These are phyloP conservation scores for Luehdorfia chinensis DNA, from an alignment of 1,140 invertebrate genomes.

Conservation along the genomic window DNA sequence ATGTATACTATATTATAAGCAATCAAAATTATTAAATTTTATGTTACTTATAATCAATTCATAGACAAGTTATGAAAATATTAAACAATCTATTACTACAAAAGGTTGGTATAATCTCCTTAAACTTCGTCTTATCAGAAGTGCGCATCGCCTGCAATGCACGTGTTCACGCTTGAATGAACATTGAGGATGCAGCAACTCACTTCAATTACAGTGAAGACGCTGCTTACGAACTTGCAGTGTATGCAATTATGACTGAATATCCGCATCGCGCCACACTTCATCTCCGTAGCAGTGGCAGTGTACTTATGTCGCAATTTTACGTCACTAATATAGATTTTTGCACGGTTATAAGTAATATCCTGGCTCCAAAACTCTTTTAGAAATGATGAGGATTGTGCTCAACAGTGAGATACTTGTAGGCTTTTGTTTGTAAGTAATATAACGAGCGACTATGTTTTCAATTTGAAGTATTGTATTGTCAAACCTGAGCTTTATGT, in stretches of 20 bases:
- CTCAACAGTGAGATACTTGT: no score
- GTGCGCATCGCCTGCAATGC: constrained; percentile 1
- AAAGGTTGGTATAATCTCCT: neutral
- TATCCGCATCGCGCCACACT: neutral
- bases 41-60: no score
- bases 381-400: no score
- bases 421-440: no score
- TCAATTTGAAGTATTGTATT: no score
- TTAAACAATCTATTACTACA: neutral
- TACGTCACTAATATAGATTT: neutral
- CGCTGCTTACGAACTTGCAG: constrained; percentile 4
- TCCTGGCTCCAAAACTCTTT: no score
- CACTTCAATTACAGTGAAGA: constrained; percentile 12
- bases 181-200: neutral
- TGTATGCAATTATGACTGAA: neutral
- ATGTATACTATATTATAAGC: no score
- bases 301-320: neutral
- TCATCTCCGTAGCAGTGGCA: neutral
- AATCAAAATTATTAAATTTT: no score
- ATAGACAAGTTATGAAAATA: no score
- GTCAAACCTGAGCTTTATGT: no score
- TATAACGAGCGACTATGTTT: no score
- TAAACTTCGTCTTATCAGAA: neutral
- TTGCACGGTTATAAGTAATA: no score
- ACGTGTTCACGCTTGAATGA: neutral